These are phyloP conservation scores for Tupaia chinensis DNA, from an alignment of 2,113 vertebrate species.

Conservation along the genomic window DNA sequence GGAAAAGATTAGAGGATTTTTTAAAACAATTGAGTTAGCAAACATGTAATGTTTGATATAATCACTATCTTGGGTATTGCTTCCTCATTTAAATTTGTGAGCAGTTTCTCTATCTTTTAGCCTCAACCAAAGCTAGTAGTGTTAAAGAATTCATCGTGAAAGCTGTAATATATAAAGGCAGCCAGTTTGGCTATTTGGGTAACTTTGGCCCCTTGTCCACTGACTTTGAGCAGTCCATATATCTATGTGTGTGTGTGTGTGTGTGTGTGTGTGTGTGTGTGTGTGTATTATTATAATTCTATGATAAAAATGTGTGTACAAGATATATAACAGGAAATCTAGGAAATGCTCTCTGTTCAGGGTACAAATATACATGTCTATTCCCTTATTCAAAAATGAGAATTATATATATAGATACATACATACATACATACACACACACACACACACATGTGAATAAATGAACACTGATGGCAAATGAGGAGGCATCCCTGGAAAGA, in stretches of 20 bases:
- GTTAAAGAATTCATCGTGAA: neutral
- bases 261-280: neutral
- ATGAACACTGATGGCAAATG: neutral
- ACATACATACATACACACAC: no score
- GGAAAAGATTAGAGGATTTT: neutral
- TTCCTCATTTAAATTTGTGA: conserved; percentile 30
- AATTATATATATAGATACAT: neutral
- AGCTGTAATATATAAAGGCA: neutral
- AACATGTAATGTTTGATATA: neutral
- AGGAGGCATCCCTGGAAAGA: neutral
- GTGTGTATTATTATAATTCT: neutral
- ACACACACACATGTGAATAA: neutral
- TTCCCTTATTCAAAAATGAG: neutral
- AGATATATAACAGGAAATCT: neutral
- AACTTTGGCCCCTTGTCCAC: neutral
- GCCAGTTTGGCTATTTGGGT: neutral
- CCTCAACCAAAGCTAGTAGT: neutral
- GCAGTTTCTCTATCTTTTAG: neutral
- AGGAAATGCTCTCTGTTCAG: neutral
- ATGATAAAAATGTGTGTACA: neutral
- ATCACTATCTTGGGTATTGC: neutral
- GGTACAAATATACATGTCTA: neutral
- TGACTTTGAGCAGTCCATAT: neutral
- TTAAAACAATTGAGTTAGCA: neutral
- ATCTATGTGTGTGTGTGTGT: neutral